Percentiles rank a stretch among this genome's conserved stretches.
phyloP scores from a whole-genome alignment of 1,140 invertebrate species.

The Lethrus apterus region DNA sequence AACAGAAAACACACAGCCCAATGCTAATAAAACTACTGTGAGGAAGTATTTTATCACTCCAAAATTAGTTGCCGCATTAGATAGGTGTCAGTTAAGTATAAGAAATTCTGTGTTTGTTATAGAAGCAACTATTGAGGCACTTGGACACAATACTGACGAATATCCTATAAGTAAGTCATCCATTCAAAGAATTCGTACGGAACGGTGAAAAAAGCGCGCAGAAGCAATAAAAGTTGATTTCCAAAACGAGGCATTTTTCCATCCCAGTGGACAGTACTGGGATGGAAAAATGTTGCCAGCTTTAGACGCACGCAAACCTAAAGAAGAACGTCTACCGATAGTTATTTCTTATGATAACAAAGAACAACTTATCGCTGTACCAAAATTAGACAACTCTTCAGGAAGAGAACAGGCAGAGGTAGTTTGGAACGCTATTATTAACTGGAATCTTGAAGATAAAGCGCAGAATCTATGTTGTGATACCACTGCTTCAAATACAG shows the following conservation, averaged over 20 bases:
- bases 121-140: conserved; percentile 19
- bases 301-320: not conserved
- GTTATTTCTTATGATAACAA: conserved; percentile 1
- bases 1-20: not conserved
- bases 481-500: conserved; percentile 4
- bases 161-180: conserved; percentile 9
- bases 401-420: not conserved
- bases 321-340: not conserved
- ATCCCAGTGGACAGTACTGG: too few species aligned
- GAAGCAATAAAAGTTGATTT: conserved; percentile 19
- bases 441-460: conserved; percentile 1
- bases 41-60: conserved; percentile 16
- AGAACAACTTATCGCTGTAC: conserved; percentile 1
- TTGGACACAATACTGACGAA: conserved; percentile 9
- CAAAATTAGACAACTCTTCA: not conserved
- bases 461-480: not conserved
- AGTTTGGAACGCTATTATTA: not conserved
- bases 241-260: too few species aligned
- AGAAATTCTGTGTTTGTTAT: conserved; percentile 22
- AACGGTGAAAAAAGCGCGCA: conserved; percentile 5
- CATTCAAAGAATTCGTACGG: conserved; percentile 15
- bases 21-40: conserved; percentile 11
- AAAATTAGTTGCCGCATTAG: conserved; percentile 21
- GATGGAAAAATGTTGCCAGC: conserved; percentile 1
- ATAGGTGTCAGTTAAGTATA: conserved; percentile 22